phyloP scores from a whole-genome alignment of 1,140 invertebrate genomes.

The Dreissena rostriformis region DNA sequence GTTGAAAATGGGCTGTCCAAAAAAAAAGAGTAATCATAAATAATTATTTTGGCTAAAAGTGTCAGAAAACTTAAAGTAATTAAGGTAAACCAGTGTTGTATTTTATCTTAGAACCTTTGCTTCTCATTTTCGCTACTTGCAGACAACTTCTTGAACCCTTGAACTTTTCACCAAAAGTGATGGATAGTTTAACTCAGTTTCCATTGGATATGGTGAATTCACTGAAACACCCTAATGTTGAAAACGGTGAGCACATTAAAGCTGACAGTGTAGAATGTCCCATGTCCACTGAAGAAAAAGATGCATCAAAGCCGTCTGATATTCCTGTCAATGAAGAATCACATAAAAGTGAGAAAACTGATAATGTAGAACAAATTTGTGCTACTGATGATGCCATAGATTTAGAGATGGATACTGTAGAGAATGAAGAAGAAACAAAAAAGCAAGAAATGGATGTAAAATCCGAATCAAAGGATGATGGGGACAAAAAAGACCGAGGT shows the following conservation, averaged over 20 bases:
- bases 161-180: slow-evolving; percentile 44
- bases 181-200: slow-evolving; percentile 40
- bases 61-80: too few relatives aligned
- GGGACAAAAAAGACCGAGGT: not conserved
- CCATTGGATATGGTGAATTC: slow-evolving; percentile 51
- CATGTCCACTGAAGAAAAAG: slow-evolving; percentile 18
- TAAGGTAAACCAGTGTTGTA: too few relatives aligned
- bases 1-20: too few relatives aligned
- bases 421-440: not conserved
- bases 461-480: not conserved
- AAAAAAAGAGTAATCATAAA: too few relatives aligned
- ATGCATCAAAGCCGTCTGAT: slow-evolving; percentile 4
- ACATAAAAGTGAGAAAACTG: not conserved
- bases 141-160: slow-evolving; percentile 10
- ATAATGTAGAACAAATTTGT: not conserved
- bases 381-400: not conserved
- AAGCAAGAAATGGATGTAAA: not conserved
- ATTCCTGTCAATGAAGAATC: not conserved
- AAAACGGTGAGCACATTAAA: not conserved
- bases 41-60: too few relatives aligned
- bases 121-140: too few relatives aligned
- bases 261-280: too few relatives aligned
- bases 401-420: not conserved
- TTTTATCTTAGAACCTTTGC: too few relatives aligned
- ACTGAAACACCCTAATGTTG: not conserved